Percentiles rank a stretch among this genome's conserved stretches.
These are phyloP conservation scores for Rotaria magnacalcarata DNA, from an alignment of 2,888 invertebrate species.

Conservation along the genomic window DNA sequence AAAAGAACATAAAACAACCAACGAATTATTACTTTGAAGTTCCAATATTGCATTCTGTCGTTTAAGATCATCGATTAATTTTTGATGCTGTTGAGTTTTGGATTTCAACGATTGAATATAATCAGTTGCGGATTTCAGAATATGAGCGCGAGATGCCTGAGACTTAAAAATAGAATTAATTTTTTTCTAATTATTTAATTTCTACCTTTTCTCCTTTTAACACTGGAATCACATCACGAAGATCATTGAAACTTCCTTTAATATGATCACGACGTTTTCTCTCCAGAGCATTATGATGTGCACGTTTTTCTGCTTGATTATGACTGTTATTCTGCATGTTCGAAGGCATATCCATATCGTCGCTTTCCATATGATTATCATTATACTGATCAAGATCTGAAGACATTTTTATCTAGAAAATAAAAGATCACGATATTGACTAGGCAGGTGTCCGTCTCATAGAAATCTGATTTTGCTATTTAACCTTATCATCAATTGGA, in stretches of 20 bases:
- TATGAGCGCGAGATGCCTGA: conserved; percentile 80
- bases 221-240: conserved; percentile 87
- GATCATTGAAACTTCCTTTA: conserved; percentile 90
- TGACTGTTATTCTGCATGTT: neutral
- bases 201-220: conserved; percentile 85
- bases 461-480: too few species aligned
- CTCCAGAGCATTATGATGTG: conserved; percentile 96
- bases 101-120: conserved; percentile 90
- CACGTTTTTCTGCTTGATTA: conserved; percentile 67
- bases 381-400: neutral
- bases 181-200: neutral
- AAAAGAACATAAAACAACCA: too few species aligned
- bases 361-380: neutral
- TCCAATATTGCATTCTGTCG: conserved; percentile 81
- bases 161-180: conserved; percentile 41
- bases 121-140: conserved; percentile 93
- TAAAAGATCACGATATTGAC: too few species aligned
- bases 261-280: conserved; percentile 94
- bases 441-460: too few species aligned
- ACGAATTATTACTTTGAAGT: conserved; percentile 69
- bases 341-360: neutral
- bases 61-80: conserved; percentile 87
- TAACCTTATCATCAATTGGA: too few species aligned
- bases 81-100: conserved; percentile 85
- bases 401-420: neutral